These are phyloP conservation scores for Aphidius ervi DNA, from an alignment of 1,140 invertebrate species.

Conservation along the genomic window DNA sequence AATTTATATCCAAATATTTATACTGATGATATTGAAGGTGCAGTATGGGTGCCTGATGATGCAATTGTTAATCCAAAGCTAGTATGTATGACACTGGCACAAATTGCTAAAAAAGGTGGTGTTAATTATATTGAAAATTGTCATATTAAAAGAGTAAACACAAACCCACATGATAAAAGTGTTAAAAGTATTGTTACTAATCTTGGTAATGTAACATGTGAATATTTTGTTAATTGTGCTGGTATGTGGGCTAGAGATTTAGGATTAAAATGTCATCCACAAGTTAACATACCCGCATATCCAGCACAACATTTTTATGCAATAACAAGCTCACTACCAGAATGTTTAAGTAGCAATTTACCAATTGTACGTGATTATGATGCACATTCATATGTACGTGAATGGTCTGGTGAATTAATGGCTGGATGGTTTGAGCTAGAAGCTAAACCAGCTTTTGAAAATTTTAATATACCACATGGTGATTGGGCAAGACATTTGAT, in stretches of 20 bases:
- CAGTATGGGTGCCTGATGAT: constrained; percentile 72
- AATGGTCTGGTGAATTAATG: constrained; percentile 57
- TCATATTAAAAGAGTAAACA: constrained; percentile 56
- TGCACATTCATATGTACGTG: constrained; percentile 61
- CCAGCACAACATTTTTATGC: constrained; percentile 69
- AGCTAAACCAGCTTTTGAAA: constrained; percentile 63
- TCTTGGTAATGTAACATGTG: constrained; percentile 60
- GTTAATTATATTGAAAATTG: constrained; percentile 62
- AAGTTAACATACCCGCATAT: constrained; percentile 67
- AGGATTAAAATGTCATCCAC: constrained; percentile 60
- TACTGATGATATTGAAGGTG: constrained; percentile 67
- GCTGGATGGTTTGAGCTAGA: constrained; percentile 66
- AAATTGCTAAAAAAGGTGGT: constrained; percentile 59
- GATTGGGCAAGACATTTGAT: constrained; percentile 57
- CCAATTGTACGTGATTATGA: constrained; percentile 69
- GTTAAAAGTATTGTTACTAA: constrained; percentile 61
- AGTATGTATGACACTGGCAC: constrained; percentile 59
- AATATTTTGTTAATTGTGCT: constrained; percentile 72
- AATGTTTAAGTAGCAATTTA: constrained; percentile 35
- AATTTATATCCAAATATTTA: constrained; percentile 60
- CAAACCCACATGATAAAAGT: constrained; percentile 50
- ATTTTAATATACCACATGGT: constrained; percentile 53
- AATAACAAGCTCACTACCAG: constrained; percentile 54
- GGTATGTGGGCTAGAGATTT: constrained; percentile 71
- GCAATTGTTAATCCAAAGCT: constrained; percentile 63